These are phyloP conservation scores for Ochropleura plecta DNA, from an alignment of 2,888 invertebrate species.

Conservation along the genomic window DNA sequence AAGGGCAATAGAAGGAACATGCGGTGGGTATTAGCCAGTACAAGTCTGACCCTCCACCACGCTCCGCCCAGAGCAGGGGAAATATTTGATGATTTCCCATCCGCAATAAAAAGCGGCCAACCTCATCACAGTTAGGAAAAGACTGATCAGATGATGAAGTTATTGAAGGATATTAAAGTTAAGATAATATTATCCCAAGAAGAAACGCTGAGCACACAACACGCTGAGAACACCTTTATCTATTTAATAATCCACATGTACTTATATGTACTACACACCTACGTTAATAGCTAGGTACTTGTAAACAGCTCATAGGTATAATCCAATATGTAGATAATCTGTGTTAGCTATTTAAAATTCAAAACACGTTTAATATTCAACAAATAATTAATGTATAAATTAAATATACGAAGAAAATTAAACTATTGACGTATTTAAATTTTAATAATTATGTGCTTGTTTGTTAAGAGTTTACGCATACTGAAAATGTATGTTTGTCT, in stretches of 20 bases:
- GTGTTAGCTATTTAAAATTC: slow-evolving; percentile 33
- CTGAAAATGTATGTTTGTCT: slow-evolving; percentile 41
- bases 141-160: not conserved
- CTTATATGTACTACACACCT: slow-evolving; percentile 8
- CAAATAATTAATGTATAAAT: slow-evolving; percentile 23
- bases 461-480: slow-evolving; percentile 27
- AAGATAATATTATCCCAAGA: not conserved
- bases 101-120: too few relatives aligned
- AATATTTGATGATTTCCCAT: too few relatives aligned
- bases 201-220: not conserved
- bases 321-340: slow-evolving; percentile 23
- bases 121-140: too few relatives aligned
- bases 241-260: slow-evolving; percentile 24
- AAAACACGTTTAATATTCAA: slow-evolving; percentile 34
- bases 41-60: too few relatives aligned
- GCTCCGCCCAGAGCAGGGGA: too few relatives aligned
- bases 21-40: too few relatives aligned
- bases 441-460: slow-evolving; percentile 8
- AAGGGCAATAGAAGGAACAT: too few relatives aligned
- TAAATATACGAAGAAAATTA: slow-evolving; percentile 17
- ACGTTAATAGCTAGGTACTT: slow-evolving; percentile 9
- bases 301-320: slow-evolving; percentile 3
- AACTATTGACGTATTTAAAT: slow-evolving; percentile 36
- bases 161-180: not conserved
- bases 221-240: not conserved